Evolutionary conservation across 2,797 vertebrate species (phyloP), one percentile per base, ranked within the genome.

Genomic region (Acridotheres tristis): DNA sequence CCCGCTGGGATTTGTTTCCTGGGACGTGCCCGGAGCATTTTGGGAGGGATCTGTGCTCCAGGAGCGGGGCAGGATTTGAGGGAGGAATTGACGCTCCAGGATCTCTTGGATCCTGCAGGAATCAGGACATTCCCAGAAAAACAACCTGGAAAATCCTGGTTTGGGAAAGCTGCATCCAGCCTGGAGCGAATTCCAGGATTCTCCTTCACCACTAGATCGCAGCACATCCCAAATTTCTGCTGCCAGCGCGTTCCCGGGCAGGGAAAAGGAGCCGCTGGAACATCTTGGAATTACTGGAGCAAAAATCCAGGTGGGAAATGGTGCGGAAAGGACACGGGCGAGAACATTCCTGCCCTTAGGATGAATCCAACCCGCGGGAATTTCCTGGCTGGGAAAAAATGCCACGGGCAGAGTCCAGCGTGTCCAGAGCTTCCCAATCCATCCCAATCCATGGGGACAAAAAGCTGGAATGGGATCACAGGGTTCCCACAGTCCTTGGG

Each of bases 201-300:
- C 11, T 29, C 11, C 16, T 72, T 50, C 38, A 20, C 97, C 97
- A 78, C 95, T 97, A 97, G 97, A 65, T 91, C 66, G 97, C 97
- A 97, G 97, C 94, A 97, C 26, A 95, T 45, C 78, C 82, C 72
- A 47, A 6, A 1, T 62, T 91, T 89, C 67, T 43, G 83, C 61
- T 18, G 40, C 55, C 47, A 15, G 36, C 6, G 0, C 42, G 0
- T 36, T 21, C 50, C 61, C 18, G 54, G 34, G 1, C 11, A 2
- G 43, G 36, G 10, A 26, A 42, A 74, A 34, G 38, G 34, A 50
- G 32, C 23, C 11, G 11, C 65, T 16, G 76, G 67, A 42, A 30
- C 14, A 7, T 29, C 53, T n/a, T 11, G 71, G 66, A 58, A n/a
- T 15, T 7, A 0, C 47, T 10, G 20, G 5, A 79, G 67, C 34